Evolutionary conservation across 1,140 invertebrate species (phyloP), one percentile per base, ranked within the genome.

Genomic region (Calliopsis andreniformis): DNA sequence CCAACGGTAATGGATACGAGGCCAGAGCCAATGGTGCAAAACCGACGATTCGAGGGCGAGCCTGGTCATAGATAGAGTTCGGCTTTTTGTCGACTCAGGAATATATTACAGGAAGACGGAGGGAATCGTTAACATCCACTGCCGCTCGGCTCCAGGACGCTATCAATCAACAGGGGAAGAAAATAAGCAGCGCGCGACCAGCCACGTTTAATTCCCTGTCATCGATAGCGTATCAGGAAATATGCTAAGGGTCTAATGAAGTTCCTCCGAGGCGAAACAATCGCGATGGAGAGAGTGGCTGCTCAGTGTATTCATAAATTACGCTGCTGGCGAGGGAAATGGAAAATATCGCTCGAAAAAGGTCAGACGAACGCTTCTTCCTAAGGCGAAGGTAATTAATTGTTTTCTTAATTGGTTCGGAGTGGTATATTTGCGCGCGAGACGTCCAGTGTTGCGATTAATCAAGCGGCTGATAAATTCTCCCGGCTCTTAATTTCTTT

Each of bases 1-100:
- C 18, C 32, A 49, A 35, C 51, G 77, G 56, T 82, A 81, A 82
- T 82, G 77, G 77, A 68, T 35, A 76, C 58, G 69, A 55, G 20
- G 63, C 42, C 62, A 3, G 39, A 30, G 64, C 43, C 51, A 45
- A 58, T 59, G 61, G 53, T 43, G 73, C 69, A 78, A 78, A 78
- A 78, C 71, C 76, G 69, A 53, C 53, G 42, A 66, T 39, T 66
- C 76, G 58, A n/a, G 61, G 69, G n/a, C 69, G 58, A 39, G 51
- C 23, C 69, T 42, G 51, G 53, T 30, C 49, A 55, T 66, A 79
- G 70, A 79, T 76, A 79, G 35, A 39, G 77, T 76, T 76, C 12
- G 8, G 56, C 63, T 79, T 79, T 79, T 79, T 79, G 66, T 68
- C 70, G 56, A 62, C 42, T 10, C 7, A 18, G 55, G 63, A 64